Percentiles rank a stretch among this genome's conserved stretches.
Conservation (phyloP, 1,140 invertebrate genomes). For the Dendrolimus punctatus region DNA sequence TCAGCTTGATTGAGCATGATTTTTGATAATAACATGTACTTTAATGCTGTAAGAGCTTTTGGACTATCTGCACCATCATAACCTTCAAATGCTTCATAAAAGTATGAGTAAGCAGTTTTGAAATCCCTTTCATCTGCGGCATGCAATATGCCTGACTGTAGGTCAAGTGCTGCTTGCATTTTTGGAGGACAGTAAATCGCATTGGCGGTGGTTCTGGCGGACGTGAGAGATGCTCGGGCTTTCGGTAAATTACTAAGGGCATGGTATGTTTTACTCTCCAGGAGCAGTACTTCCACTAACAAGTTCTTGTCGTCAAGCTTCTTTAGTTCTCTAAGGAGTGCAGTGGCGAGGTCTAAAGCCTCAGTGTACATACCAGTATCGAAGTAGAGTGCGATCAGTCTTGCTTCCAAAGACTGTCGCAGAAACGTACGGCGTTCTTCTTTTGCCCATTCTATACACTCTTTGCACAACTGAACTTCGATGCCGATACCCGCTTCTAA, state of each 20-base stretch:
- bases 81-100: constrained; percentile 99
- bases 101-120: constrained; percentile 99
- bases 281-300: constrained; percentile 95
- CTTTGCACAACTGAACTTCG: constrained; percentile 92
- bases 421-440: constrained; percentile 97
- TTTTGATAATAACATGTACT: constrained; percentile 99
- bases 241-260: constrained; percentile 97
- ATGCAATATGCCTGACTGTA: constrained; percentile 98
- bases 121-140: constrained; percentile 99
- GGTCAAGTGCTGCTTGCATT: constrained; percentile 96
- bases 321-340: constrained; percentile 94
- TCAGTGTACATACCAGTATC: constrained; percentile 93
- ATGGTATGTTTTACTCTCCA: constrained; percentile 99
- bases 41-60: constrained; percentile 94
- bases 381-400: constrained; percentile 95
- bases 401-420: constrained; percentile 94
- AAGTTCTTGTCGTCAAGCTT: constrained; percentile 99
- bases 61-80: constrained; percentile 96
- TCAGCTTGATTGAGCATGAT: constrained; percentile 97
- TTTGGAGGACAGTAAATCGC: constrained; percentile 99
- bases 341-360: constrained; percentile 87
- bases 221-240: constrained; percentile 96
- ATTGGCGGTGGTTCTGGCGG: constrained; percentile 98
- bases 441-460: constrained; percentile 99
- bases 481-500: constrained; percentile 95